A percentile compares a stretch with the other conserved stretches of the same genome.
phyloP scores from a whole-genome alignment of 2,888 invertebrate genomes.

The Spisula solida region DNA sequence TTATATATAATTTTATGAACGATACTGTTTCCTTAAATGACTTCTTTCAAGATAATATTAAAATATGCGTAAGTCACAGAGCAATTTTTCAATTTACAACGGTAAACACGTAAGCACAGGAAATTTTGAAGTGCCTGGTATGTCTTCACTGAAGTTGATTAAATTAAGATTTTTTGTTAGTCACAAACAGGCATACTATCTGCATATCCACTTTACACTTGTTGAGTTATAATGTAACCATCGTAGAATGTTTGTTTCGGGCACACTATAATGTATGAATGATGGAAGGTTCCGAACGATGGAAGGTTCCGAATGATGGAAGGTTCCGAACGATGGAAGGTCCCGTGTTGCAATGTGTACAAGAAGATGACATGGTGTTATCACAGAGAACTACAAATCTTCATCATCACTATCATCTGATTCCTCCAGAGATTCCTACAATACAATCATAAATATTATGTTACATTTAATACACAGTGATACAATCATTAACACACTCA shows the following conservation, averaged over 20 bases:
- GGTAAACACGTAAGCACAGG: background rate
- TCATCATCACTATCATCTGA: conserved; percentile 93
- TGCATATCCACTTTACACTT: too few relatives aligned
- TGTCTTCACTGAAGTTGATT: too few relatives aligned
- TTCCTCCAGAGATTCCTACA: conserved; percentile 92
- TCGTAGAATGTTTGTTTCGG: background rate
- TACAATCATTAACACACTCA: background rate
- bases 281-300: background rate
- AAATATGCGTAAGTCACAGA: background rate
- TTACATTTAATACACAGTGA: conserved; percentile 64
- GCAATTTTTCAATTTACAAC: background rate
- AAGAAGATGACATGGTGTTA: background rate
- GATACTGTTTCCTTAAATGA: background rate
- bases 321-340: background rate
- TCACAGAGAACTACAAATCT: conserved; percentile 61
- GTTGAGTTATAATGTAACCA: too few relatives aligned
- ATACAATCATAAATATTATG: conserved; percentile 27
- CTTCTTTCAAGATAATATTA: background rate
- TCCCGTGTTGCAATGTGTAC: background rate
- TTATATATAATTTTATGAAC: background rate
- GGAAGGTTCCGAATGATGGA: background rate
- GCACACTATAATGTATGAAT: background rate
- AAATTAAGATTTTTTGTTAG: too few relatives aligned
- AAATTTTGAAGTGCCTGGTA: background rate
- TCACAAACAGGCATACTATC: too few relatives aligned